Base-by-base conservation (phyloP, 2,888 invertebrate genomes). In the Leptinotarsa tumamoca region DNA sequence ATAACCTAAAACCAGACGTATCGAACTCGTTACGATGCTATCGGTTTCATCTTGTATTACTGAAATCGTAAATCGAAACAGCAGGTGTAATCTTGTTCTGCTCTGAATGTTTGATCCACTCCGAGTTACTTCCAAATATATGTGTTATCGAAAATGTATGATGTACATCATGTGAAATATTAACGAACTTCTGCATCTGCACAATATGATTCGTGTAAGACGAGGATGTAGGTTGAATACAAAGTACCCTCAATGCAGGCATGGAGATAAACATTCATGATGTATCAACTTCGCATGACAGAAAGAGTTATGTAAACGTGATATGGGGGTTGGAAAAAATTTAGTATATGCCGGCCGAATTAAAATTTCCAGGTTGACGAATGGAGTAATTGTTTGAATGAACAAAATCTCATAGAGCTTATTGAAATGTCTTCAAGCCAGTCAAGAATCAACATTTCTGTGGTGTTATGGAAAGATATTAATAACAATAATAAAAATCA, bases 151-250 rank as follows among this genome's bases (percentile, higher is more conserved):
- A 50, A 51, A 68, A 68, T 68, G 43, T 63, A 63, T 63, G 63
- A 63, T 63, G 63, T 63, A 63, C 63, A 43, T 43, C 33, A 33
- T 63, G 63, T 63, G n/a, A 58, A 63, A 63, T 43, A 63, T 63
- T 63, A 63, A 63, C 33, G 43, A 63, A 63, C 63, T 63, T 43
- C 33, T 63, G 63, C 63, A 63, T 43, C 63, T n/a, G 63, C 33
- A 63, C 63, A 63, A 63, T 63, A 63, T 63, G 63, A 63, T 63
- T 63, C 63, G 63, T 43, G 63, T 63, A 43, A 63, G 63, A 63
- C 4, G 63, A 63, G 43, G n/a, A 63, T 18, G 2, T n/a, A 63
- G 63, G 43, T 13, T 63, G 63, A 63, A 63, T 63, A 63, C 63
- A 43, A 63, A 63, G 18, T 27, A 63, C 63, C 63, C 63, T 15